Base-by-base conservation (phyloP, 2,797 vertebrate genomes). In the Semotilus atromaculatus region DNA sequence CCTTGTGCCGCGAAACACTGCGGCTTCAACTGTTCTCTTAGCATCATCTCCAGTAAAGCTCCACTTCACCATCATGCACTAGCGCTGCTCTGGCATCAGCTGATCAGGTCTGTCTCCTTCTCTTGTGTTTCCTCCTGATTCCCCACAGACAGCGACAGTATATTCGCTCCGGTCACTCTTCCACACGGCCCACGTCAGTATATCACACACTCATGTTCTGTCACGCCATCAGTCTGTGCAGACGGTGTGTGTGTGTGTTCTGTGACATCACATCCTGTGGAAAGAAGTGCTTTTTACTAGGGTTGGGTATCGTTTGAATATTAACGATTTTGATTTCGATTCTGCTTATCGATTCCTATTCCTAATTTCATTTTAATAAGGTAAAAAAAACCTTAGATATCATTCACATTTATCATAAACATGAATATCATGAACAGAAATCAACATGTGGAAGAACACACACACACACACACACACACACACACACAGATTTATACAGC, bases 101-200 rank as follows among this genome's bases (percentile, higher is more conserved):
- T 43, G 60, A 48, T 48, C 45, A 48, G 45, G 68, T 75, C 29
- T 8, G 53, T 87, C 67, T 85, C 70, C 82, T 55, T 81, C n/a
- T 83, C 53, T 83, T 71, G 74, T 87, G 68, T 86, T 77, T 91
- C 19, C 82, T 68, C 86, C 85, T 91, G 86, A 91, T 86, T 91
- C n/a, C 91, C 85, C 88, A 91, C 94, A 96, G 95, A 94, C 93
- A 94, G 93, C 87, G 95, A 95, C 93, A 92, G 92, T 88, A 92
- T 96, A 93, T 96, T 96, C 94, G 92, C 94, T 89, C 92, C 94
- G 84, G 94, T 96, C 86, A 92, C 94, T 89, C 93, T 96, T 68
- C 94, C 96, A 84, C 95, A 95, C 81, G 95, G 95, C 91, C 94
- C 94, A 96, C 94, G 96, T 96, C 94, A 96, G 96, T 96, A 95